phyloP scores from a whole-genome alignment of 2,113 vertebrate species.

The Toxotes chatareus region DNA sequence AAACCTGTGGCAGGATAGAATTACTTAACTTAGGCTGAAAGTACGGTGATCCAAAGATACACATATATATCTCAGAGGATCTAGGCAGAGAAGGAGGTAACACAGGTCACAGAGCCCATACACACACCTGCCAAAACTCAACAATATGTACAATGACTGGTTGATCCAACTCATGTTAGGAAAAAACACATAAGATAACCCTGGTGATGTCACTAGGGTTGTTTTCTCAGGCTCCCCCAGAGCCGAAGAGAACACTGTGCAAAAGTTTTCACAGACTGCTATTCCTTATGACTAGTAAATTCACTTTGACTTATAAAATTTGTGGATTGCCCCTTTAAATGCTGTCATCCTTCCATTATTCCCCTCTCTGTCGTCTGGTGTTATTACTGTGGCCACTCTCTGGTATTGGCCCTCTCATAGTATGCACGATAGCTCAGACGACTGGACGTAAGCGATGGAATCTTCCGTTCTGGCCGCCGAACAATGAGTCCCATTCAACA shows the following conservation, averaged over 20 bases:
- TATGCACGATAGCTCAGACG: constrained; percentile 23
- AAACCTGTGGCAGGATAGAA: too few species aligned
- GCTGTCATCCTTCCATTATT: background rate
- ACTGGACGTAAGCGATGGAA: constrained; percentile 61
- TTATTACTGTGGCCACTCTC: constrained; percentile 14
- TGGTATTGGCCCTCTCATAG: constrained; percentile 32
- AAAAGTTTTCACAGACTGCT: background rate
- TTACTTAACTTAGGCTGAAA: too few species aligned
- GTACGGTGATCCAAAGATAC: too few species aligned
- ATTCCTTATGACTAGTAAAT: background rate
- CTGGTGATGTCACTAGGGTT: background rate
- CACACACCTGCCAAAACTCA: background rate
- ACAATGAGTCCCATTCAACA: constrained; percentile 79
- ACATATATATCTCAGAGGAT: too few species aligned
- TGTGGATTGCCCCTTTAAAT: constrained; percentile 14
- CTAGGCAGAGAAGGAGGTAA: background rate
- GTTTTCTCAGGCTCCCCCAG: background rate
- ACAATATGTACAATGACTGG: background rate
- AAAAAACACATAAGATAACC: constrained; percentile 4
- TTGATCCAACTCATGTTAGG: background rate
- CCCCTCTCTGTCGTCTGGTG: constrained; percentile 18
- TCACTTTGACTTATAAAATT: background rate
- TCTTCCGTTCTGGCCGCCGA: constrained; percentile 70
- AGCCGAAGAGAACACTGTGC: background rate
- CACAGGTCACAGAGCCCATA: background rate